Percentiles rank a stretch among this genome's conserved stretches.
These are phyloP conservation scores for Cinara cedri DNA, from an alignment of 2,888 invertebrate species.

Conservation along the genomic window DNA sequence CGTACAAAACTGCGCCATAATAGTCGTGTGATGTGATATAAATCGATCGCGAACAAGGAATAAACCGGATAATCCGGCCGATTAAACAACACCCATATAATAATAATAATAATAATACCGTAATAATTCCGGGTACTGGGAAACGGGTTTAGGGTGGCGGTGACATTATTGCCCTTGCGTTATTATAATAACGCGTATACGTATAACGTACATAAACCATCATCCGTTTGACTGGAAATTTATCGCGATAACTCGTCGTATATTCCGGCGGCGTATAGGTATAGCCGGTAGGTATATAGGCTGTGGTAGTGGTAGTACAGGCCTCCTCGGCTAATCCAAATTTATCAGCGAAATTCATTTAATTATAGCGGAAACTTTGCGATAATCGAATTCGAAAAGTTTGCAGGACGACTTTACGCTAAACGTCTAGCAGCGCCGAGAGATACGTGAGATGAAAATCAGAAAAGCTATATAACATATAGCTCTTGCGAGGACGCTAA, in stretches of 20 bases:
- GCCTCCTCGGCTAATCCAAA: conserved; percentile 30
- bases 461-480: too few relatives aligned
- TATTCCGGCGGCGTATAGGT: background rate
- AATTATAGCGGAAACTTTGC: conserved; percentile 43
- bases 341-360: conserved; percentile 44
- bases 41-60: conserved; percentile 12
- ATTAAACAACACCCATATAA: background rate
- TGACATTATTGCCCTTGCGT: too few relatives aligned
- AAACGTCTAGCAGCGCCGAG: background rate
- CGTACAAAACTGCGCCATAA: background rate
- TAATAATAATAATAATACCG: conserved; percentile 15
- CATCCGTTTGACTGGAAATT: conserved; percentile 19
- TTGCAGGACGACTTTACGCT: conserved; percentile 26
- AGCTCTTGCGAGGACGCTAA: background rate
- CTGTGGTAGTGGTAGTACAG: too few relatives aligned
- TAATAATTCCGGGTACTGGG: conserved; percentile 18
- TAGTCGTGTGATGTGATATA: conserved; percentile 21
- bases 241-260: conserved; percentile 14
- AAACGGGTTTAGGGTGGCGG: conserved; percentile 15
- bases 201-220: background rate
- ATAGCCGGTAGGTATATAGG: too few relatives aligned
- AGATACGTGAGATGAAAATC: conserved; percentile 38
- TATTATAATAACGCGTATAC: too few relatives aligned
- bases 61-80: background rate
- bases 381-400: conserved; percentile 47